phyloP scores from a whole-genome alignment of 2,888 invertebrate species.

The Troides helena region DNA sequence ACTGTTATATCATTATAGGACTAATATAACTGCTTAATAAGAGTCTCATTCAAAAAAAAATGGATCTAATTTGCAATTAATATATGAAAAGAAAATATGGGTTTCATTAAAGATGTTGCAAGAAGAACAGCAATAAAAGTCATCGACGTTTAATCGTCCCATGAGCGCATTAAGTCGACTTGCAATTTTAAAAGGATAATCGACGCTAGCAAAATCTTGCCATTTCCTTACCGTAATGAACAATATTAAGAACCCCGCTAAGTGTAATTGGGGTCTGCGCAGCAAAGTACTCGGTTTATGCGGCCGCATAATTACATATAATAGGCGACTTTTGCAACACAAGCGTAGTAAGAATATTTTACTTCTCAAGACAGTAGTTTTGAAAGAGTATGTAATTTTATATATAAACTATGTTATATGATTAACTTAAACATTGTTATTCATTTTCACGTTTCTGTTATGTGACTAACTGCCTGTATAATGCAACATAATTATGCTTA shows the following conservation, averaged over 20 bases:
- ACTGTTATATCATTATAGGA: no score
- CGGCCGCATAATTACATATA: conserved; percentile 73
- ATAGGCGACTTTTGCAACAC: conserved; percentile 73
- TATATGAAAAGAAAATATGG: not conserved
- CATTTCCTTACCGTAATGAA: conserved; percentile 74
- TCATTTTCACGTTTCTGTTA: conserved; percentile 23
- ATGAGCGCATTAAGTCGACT: conserved; percentile 31
- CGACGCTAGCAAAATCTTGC: conserved; percentile 67
- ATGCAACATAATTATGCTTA: conserved; percentile 3
- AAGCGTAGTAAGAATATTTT: conserved; percentile 67
- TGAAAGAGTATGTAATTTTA: conserved; percentile 57
- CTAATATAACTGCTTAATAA: no score
- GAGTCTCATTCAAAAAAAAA: no score
- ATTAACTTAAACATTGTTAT: conserved; percentile 33
- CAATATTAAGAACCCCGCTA: conserved; percentile 72
- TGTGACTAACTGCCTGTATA: conserved; percentile 3
- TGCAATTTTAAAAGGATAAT: conserved; percentile 58
- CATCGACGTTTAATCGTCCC: conserved; percentile 36
- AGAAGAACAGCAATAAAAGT: conserved; percentile 8
- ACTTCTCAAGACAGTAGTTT: conserved; percentile 64
- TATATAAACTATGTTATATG: conserved; percentile 32
- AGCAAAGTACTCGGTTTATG: conserved; percentile 71
- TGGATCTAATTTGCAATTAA: not conserved
- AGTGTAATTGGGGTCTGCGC: conserved; percentile 70
- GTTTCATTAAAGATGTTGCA: not conserved